A percentile compares a stretch with the other conserved stretches of the same genome.
phyloP scores from a whole-genome alignment of 92 coral and sea anemone genomes.

The Metridium senile region DNA sequence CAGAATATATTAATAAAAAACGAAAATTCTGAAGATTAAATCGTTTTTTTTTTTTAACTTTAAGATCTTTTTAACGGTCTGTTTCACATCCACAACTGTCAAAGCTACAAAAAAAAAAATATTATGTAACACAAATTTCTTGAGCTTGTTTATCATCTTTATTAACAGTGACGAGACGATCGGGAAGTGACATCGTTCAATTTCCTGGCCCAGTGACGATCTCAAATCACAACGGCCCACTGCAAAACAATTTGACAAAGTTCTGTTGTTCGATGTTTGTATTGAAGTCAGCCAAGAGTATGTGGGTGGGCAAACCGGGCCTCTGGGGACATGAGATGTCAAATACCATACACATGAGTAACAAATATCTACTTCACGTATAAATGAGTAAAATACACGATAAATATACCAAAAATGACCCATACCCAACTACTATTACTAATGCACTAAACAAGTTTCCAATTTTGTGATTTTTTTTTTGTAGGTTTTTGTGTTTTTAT shows the following conservation, averaged over 20 bases:
- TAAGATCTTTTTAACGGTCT: not conserved
- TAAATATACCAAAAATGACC: no score
- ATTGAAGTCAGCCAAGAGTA: conserved; percentile 12
- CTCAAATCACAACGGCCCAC: conserved; percentile 22
- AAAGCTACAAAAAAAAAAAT: not conserved
- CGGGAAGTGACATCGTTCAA: conserved; percentile 29
- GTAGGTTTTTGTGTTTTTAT: not conserved
- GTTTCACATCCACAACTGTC: not conserved
- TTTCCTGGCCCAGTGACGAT: conserved; percentile 7
- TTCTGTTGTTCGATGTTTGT: conserved; percentile 32
- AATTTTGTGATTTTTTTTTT: not conserved
- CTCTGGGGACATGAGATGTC: conserved; percentile 34
- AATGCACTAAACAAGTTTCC: not conserved
- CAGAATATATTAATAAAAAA: no score
- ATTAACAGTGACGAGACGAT: not conserved
- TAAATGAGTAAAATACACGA: not conserved
- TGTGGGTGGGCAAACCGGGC: conserved; percentile 40
- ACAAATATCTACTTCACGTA: not conserved
- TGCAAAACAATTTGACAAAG: conserved; percentile 28
- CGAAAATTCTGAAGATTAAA: no score
- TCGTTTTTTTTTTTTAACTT: no score
- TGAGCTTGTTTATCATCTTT: not conserved
- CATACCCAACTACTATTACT: not conserved
- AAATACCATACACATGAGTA: conserved; percentile 35
- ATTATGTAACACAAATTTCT: not conserved